Evolutionary conservation across 2,797 vertebrate species (phyloP), one percentile per base, ranked within the genome.

Genomic region (Poecilia wingei): DNA sequence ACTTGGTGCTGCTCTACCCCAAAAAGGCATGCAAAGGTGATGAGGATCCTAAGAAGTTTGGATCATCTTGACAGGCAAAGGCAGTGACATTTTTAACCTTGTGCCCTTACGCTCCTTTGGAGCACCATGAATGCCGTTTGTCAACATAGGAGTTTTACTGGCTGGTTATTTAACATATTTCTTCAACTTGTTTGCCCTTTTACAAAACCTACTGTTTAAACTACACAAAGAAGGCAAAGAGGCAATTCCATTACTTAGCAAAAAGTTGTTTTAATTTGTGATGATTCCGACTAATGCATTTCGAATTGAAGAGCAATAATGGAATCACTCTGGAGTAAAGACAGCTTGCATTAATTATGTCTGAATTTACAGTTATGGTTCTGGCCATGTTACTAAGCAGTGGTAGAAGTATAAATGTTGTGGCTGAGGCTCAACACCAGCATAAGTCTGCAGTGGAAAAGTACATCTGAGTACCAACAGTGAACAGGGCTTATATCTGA

Each of bases 41-140:
- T 49, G 53, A 83, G 61, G 45, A 75, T 72, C 70, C 25, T 73
- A 55, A 79, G 82, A 79, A 51, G 72, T 77, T 83, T 4, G 20
- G 4, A 47, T 80, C 53, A 57, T 84, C 72, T 51, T 68, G 76
- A 81, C 78, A 79, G 83, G 77, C 74, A 72, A 75, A 43, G 7
- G 39, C 13, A 12, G 45, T 43, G 61, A 74, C 84, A 80, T 84
- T 45, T 86, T 86, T 80, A 79, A 93, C 85, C 83, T 83, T n/a
- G 31, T 5, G 41, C 82, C 80, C 81, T 68, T 57, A 78, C 82
- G 87, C 89, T 91, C 87, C 82, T 83, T 61, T 68, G 33, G 12
- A 18, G 72, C 77, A 74, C 73, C 69, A 85, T 92, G 84, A 80
- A 80, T 74, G 31, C 33, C 25, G 73, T 88, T 92, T 82, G 80